Percentiles rank a stretch among this genome's conserved stretches.
phyloP scores from a whole-genome alignment of 2,113 vertebrate species.

The Amblyornis subalaris region DNA sequence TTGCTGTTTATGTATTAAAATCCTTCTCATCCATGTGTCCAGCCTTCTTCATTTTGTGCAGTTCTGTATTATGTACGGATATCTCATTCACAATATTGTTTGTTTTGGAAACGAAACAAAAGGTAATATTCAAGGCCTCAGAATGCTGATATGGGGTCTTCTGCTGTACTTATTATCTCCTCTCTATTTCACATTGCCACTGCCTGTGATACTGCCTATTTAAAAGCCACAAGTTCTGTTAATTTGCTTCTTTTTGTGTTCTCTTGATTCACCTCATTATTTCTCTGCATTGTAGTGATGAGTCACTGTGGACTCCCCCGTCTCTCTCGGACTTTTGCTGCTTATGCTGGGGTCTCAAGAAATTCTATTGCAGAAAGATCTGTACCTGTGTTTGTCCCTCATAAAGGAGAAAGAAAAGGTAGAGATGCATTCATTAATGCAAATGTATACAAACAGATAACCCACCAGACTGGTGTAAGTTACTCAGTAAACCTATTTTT shows the following conservation, averaged over 20 bases:
- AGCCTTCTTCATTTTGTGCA: neutral
- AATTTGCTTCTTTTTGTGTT: neutral
- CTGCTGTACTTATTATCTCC: neutral
- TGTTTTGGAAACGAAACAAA: neutral
- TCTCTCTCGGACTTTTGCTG: neutral
- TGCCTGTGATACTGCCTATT: neutral
- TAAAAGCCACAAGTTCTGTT: neutral
- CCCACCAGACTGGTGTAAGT: neutral
- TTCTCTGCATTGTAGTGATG: neutral
- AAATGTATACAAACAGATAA: neutral
- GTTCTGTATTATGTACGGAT: neutral
- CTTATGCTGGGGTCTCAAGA: neutral
- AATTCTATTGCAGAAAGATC: neutral
- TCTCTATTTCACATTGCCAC: neutral
- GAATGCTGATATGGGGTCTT: neutral
- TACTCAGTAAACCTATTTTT: neutral
- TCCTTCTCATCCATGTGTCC: neutral
- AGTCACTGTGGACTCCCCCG: neutral
- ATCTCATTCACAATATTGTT: neutral
- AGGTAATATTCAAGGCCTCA: neutral
- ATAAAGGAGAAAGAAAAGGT: neutral
- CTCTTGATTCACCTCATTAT: neutral
- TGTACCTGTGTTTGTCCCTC: neutral
- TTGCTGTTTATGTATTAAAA: neutral
- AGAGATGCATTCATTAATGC: neutral